Evolutionary conservation across 2,797 vertebrate species (phyloP).

Genomic region (Sebastolobus altivelis): DNA sequence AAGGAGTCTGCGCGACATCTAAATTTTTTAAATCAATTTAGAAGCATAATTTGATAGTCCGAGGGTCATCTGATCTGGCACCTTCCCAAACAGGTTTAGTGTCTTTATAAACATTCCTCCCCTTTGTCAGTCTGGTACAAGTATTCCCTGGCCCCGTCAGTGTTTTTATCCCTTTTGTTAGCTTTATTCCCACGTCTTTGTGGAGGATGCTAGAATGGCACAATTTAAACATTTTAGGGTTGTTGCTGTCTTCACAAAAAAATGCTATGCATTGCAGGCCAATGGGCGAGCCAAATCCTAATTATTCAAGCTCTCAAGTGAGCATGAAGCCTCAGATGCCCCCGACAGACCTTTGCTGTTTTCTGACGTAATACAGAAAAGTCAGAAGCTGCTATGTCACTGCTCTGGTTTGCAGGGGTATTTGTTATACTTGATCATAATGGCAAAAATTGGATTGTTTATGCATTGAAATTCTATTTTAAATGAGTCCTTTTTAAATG

Average conservation of each 20-base stretch:
- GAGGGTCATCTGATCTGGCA: slow-evolving; percentile 16
- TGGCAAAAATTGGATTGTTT: slow-evolving; percentile 71
- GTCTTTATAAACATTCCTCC: slow-evolving; percentile 68
- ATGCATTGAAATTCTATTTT: slow-evolving; percentile 77
- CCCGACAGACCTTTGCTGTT: slow-evolving; percentile 85
- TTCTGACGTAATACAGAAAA: slow-evolving; percentile 90
- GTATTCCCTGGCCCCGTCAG: slow-evolving; percentile 25
- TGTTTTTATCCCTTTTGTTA: slow-evolving; percentile 41
- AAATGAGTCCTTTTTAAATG: slow-evolving; percentile 71
- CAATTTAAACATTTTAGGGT: slow-evolving; percentile 57
- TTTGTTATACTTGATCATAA: slow-evolving; percentile 83
- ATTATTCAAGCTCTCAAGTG: slow-evolving; percentile 61
- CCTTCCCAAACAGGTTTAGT: slow-evolving; percentile 16
- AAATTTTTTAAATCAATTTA: neutral
- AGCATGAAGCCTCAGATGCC: slow-evolving; percentile 68
- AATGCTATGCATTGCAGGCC: slow-evolving; percentile 88
- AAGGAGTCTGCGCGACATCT: slow-evolving; percentile 35
- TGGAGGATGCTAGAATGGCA: slow-evolving; percentile 85
- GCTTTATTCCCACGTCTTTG: slow-evolving; percentile 64
- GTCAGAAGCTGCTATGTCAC: slow-evolving; percentile 87
- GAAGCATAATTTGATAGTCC: slow-evolving; percentile 28
- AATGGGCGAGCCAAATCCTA: slow-evolving; percentile 85
- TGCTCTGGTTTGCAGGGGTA: slow-evolving; percentile 87
- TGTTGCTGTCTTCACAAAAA: slow-evolving; percentile 70
- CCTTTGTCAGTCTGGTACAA: slow-evolving; percentile 33